phyloP scores from a whole-genome alignment of 2,888 invertebrate genomes.

The Thalpophila matura region DNA sequence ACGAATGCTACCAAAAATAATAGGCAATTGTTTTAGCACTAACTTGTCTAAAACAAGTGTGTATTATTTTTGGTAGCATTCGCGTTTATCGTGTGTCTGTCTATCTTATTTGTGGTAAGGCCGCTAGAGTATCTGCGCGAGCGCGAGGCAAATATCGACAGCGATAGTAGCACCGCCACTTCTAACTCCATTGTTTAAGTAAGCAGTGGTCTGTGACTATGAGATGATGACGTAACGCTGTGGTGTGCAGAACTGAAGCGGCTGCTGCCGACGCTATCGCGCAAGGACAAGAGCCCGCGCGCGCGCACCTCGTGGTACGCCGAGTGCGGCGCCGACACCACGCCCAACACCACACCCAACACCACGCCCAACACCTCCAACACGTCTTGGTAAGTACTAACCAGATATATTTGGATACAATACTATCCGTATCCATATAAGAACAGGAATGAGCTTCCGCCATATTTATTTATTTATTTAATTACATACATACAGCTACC shows the following conservation, averaged over 20 bases:
- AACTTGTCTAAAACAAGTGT: no score
- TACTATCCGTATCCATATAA: no score
- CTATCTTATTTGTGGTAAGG: no score
- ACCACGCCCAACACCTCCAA: constrained; percentile 78
- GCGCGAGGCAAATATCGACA: neutral
- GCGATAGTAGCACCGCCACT: neutral
- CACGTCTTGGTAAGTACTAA: constrained; percentile 82
- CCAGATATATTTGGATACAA: no score
- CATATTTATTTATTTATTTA: no score
- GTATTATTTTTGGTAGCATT: no score
- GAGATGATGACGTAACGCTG: constrained; percentile 23
- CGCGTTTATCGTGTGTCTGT: no score
- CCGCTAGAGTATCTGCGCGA: no score
- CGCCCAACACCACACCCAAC: constrained; percentile 74
- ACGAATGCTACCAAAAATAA: no score
- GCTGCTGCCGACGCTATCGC: constrained; percentile 83
- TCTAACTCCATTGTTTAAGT: constrained; percentile 7
- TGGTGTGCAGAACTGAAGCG: constrained; percentile 83
- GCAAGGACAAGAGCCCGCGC: constrained; percentile 86
- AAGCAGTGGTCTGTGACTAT: neutral
- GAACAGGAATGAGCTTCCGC: no score
- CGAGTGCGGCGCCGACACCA: constrained; percentile 90
- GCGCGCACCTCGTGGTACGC: constrained; percentile 93
- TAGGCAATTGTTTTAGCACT: no score
- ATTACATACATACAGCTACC: no score